phyloP scores from a whole-genome alignment of 2,888 invertebrate species.

The Priocnemis perturbator region DNA sequence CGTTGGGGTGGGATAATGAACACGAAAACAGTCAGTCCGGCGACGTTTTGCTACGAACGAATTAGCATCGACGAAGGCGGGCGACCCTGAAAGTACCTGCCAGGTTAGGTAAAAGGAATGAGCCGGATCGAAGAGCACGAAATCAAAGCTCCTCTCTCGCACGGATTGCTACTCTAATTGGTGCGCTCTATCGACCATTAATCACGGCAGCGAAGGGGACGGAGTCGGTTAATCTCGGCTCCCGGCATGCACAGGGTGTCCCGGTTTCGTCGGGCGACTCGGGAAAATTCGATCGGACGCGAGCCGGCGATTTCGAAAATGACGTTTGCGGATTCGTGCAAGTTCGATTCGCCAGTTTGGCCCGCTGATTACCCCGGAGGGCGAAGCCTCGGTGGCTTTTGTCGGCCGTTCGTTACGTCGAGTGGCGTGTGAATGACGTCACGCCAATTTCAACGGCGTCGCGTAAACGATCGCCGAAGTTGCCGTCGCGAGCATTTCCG shows the following conservation, averaged over 20 bases:
- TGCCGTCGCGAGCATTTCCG: too few species aligned
- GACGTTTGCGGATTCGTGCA: too few species aligned
- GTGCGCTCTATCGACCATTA: conserved; percentile 24
- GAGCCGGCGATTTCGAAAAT: too few species aligned
- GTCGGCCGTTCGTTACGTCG: too few species aligned
- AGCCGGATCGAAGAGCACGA: conserved; percentile 3
- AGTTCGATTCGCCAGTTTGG: too few species aligned
- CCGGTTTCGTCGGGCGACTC: neutral
- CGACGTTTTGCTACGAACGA: neutral
- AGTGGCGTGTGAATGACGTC: too few species aligned
- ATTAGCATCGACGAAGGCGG: conserved; percentile 25
- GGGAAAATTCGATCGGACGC: neutral
- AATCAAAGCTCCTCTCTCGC: conserved; percentile 28
- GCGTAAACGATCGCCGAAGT: too few species aligned
- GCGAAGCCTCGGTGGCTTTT: too few species aligned
- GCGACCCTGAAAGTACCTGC: too few species aligned
- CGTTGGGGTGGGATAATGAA: neutral
- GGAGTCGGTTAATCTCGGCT: conserved; percentile 35
- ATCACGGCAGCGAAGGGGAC: conserved; percentile 22
- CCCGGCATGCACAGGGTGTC: conserved; percentile 6
- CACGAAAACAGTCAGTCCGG: neutral
- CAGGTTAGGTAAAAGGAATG: neutral
- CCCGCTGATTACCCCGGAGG: too few species aligned
- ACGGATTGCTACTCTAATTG: conserved; percentile 33
- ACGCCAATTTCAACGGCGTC: too few species aligned